Percentiles rank a stretch among this genome's conserved stretches.
Evolutionary conservation across 2,888 invertebrate genomes (phyloP).

Genomic region (Smittia aterrima): DNA sequence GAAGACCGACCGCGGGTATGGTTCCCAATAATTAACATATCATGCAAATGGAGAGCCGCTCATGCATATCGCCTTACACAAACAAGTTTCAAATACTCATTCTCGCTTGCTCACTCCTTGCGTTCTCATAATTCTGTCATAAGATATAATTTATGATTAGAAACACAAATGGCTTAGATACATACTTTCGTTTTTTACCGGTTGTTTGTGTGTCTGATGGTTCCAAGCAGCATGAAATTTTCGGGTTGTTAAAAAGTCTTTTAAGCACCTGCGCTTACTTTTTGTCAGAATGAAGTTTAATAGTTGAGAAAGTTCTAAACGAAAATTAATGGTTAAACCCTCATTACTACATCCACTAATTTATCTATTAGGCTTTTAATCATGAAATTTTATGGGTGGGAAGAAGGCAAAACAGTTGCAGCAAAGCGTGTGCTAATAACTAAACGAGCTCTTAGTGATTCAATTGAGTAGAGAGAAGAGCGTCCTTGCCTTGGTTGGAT

Average conservation of each 20-base stretch:
- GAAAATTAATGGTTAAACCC: not conserved
- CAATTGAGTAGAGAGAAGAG: too few species aligned
- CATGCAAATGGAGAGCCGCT: constrained; percentile 2
- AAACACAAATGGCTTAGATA: not conserved
- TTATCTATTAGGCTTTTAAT: constrained; percentile 39
- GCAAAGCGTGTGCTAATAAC: constrained; percentile 16
- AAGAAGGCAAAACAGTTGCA: not conserved
- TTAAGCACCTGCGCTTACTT: constrained; percentile 35
- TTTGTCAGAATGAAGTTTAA: not conserved
- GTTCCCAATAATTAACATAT: constrained; percentile 3
- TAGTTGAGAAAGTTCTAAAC: not conserved
- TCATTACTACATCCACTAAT: constrained; percentile 23
- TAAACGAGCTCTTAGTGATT: constrained; percentile 35
- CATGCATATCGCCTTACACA: constrained; percentile 6
- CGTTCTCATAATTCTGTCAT: constrained; percentile 2
- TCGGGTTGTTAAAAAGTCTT: too few species aligned
- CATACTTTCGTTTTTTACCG: constrained; percentile 1
- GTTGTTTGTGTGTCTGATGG: not conserved
- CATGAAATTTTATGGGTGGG: constrained; percentile 36
- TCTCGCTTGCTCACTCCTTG: not conserved
- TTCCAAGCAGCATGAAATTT: too few species aligned
- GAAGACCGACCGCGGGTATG: not conserved
- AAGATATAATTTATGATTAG: constrained; percentile 11
- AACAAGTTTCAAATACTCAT: not conserved
- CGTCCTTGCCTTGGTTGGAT: too few species aligned